Conservation (phyloP, 1,140 invertebrate species). For the Drosophila nebulosa region DNA sequence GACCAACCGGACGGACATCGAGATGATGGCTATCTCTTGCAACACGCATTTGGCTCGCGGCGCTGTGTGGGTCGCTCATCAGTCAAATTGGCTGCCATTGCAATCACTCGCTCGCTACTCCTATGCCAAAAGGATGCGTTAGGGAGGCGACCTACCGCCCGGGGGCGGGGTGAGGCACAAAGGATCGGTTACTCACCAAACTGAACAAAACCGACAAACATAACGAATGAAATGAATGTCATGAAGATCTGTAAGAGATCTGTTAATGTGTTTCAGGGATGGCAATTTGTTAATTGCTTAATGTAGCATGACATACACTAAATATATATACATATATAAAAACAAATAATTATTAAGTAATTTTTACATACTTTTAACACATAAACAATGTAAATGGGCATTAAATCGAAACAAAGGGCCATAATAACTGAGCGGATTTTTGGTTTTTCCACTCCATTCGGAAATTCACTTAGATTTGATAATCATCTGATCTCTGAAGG, state of each 20-base stretch:
- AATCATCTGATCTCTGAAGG: too few relatives aligned
- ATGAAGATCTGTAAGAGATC: constrained; percentile 15
- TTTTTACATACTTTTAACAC: too few relatives aligned
- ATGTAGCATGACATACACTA: constrained; percentile 6
- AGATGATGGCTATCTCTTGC: constrained; percentile 65
- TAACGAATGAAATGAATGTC: constrained; percentile 41
- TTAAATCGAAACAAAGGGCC: too few relatives aligned
- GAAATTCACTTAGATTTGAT: too few relatives aligned
- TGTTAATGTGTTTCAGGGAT: constrained; percentile 31
- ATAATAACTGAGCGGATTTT: too few relatives aligned
- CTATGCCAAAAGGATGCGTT: constrained; percentile 1
- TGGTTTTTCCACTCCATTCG: too few relatives aligned
- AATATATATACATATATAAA: neutral
- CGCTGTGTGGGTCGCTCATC: constrained; percentile 72
- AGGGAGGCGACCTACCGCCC: too few relatives aligned
- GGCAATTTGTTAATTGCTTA: neutral
- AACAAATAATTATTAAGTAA: neutral
- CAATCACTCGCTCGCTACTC: constrained; percentile 20
- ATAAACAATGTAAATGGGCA: too few relatives aligned
- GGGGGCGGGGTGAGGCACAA: too few relatives aligned
- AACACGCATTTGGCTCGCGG: constrained; percentile 29
- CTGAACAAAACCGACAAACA: constrained; percentile 36
- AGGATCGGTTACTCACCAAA: neutral
- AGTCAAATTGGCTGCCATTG: constrained; percentile 67
- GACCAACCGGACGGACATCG: too few relatives aligned